Conservation (phyloP, 2,113 vertebrate genomes). For the Equus przewalskii region DNA sequence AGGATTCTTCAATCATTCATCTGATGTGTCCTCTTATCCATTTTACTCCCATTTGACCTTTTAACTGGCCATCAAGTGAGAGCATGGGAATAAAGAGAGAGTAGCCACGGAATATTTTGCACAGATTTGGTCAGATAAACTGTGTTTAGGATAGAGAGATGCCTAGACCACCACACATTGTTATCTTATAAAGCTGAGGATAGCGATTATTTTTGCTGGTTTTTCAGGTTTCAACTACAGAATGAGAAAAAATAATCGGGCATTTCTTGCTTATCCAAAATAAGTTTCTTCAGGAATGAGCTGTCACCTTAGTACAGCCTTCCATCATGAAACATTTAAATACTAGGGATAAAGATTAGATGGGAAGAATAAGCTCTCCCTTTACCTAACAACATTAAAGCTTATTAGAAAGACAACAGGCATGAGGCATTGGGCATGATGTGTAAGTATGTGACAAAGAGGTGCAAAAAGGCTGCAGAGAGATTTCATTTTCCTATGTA, state of each 20-base stretch:
- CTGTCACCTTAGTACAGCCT: not conserved
- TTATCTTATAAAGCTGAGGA: not conserved
- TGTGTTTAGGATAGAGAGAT: not conserved
- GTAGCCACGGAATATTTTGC: not conserved
- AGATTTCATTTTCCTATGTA: not conserved
- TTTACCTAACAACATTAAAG: constrained; percentile 7
- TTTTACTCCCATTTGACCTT: not conserved
- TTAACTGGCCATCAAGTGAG: not conserved
- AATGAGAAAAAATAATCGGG: not conserved
- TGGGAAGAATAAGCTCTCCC: constrained; percentile 45
- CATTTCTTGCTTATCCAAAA: not conserved
- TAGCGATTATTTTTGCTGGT: not conserved
- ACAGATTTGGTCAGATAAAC: not conserved
- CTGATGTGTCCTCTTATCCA: not conserved
- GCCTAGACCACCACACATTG: not conserved
- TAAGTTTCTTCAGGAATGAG: constrained; percentile 5
- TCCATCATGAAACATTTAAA: constrained; percentile 28
- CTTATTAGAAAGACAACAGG: not conserved
- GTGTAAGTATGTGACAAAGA: not conserved
- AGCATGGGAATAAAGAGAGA: not conserved
- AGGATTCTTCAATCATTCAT: not conserved
- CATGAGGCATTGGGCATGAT: not conserved
- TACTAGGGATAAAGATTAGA: not conserved
- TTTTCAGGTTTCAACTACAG: not conserved
- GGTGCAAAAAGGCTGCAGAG: not conserved